Conservation (phyloP, 2,797 vertebrate species). For the Spondyliosoma cantharus region DNA sequence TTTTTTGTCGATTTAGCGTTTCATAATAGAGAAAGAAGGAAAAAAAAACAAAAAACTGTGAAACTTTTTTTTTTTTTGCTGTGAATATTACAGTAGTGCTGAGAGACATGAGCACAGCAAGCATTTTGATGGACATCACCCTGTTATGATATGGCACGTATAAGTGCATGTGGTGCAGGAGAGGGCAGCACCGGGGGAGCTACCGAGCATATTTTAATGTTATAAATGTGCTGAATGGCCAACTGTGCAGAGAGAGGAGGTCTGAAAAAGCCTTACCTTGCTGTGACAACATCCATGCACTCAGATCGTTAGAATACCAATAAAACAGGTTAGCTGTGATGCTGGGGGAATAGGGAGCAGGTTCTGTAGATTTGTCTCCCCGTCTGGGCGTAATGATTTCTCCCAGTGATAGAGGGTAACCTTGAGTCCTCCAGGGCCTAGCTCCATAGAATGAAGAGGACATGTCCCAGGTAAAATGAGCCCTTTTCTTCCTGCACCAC, state of each 20-base stretch:
- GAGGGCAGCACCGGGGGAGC: slow-evolving; percentile 42
- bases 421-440: slow-evolving; percentile 61
- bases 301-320: slow-evolving; percentile 58
- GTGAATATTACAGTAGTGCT: slow-evolving; percentile 44
- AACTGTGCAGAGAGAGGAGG: slow-evolving; percentile 40
- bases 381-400: slow-evolving; percentile 66
- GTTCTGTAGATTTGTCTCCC: slow-evolving; percentile 58
- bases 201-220: slow-evolving; percentile 60
- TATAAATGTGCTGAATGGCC: slow-evolving; percentile 73
- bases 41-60: slow-evolving; percentile 29
- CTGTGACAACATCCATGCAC: slow-evolving; percentile 31
- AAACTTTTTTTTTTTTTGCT: slow-evolving; percentile 26
- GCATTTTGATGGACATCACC: slow-evolving; percentile 54
- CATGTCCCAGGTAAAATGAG: slow-evolving; percentile 60
- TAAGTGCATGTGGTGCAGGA: slow-evolving; percentile 21
- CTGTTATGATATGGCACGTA: slow-evolving; percentile 44
- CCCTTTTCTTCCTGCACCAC: slow-evolving; percentile 35
- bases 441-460: slow-evolving; percentile 29
- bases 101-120: slow-evolving; percentile 29
- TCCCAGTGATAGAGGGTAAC: slow-evolving; percentile 65
- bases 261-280: slow-evolving; percentile 17
- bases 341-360: slow-evolving; percentile 47
- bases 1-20: slow-evolving; percentile 61
- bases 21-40: neutral
- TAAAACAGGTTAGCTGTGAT: slow-evolving; percentile 63